Evolutionary conservation across 2,797 vertebrate genomes (phyloP).

Genomic region (Pipistrellus pygmaeus): DNA sequence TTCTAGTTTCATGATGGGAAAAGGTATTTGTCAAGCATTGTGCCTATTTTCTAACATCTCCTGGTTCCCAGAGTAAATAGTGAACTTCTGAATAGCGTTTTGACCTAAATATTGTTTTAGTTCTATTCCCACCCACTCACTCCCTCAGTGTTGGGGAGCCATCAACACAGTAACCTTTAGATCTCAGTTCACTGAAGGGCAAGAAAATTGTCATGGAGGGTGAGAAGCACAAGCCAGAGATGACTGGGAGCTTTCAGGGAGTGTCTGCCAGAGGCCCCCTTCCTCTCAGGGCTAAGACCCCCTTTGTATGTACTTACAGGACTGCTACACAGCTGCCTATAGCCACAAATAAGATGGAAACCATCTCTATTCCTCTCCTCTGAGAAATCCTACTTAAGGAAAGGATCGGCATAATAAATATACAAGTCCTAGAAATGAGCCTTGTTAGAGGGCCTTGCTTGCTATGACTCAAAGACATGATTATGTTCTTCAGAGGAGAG

Average conservation of each 20-base stretch:
- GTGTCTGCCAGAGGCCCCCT: neutral
- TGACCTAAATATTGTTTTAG: neutral
- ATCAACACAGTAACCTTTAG: neutral
- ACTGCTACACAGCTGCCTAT: neutral
- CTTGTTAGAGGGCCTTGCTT: neutral
- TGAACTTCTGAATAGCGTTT: neutral
- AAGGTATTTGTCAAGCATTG: neutral
- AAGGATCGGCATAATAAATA: neutral
- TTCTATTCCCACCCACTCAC: neutral
- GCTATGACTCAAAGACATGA: neutral
- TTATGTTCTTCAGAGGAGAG: neutral
- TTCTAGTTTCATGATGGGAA: neutral
- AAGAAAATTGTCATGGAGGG: neutral
- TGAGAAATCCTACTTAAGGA: neutral
- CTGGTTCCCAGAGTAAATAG: neutral
- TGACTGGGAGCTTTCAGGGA: neutral
- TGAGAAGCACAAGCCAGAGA: neutral
- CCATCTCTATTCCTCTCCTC: neutral
- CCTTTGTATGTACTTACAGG: neutral
- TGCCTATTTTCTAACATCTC: neutral
- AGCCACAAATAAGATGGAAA: neutral
- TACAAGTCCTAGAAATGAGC: neutral
- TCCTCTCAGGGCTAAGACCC: neutral
- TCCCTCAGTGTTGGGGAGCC: neutral
- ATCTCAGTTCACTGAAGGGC: neutral